phyloP scores from a whole-genome alignment of 2,797 vertebrate species.

The Lepus oiostolus region DNA sequence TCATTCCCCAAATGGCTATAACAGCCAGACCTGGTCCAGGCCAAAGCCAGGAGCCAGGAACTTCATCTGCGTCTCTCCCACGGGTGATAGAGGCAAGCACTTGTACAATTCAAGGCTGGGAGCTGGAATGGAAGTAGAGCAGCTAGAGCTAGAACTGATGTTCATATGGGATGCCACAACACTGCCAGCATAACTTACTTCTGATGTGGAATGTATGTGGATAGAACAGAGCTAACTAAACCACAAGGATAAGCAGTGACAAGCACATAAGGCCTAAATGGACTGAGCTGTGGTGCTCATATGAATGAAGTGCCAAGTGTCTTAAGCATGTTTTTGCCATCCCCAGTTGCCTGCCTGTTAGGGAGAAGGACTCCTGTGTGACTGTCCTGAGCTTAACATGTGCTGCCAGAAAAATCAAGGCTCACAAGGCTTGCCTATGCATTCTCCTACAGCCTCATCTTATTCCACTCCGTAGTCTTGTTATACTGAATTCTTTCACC shows the following conservation, averaged over 20 bases:
- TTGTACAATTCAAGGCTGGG: too few species aligned
- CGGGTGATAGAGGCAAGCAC: too few species aligned
- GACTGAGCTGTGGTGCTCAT: not conserved
- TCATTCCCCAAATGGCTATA: too few species aligned
- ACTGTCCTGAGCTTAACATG: not conserved
- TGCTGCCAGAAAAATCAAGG: conserved; percentile 9
- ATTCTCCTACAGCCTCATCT: not conserved
- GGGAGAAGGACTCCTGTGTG: not conserved
- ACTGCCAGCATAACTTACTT: not conserved
- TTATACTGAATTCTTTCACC: conserved; percentile 41
- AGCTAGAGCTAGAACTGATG: too few species aligned
- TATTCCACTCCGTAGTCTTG: not conserved
- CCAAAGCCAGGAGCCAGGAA: too few species aligned
- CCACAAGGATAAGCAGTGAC: not conserved
- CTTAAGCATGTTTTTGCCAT: not conserved
- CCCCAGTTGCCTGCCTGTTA: not conserved
- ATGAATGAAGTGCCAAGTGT: conserved; percentile 20
- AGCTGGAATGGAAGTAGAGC: too few species aligned
- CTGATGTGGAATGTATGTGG: not conserved
- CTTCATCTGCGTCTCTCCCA: too few species aligned
- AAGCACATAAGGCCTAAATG: not conserved
- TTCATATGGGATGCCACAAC: too few species aligned
- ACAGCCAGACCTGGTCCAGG: too few species aligned
- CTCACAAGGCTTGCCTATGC: not conserved
- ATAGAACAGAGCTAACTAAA: conserved; percentile 43